Percentiles rank a stretch among this genome's conserved stretches.
Conservation (phyloP, 1,140 invertebrate species). For the Eueides isabella region DNA sequence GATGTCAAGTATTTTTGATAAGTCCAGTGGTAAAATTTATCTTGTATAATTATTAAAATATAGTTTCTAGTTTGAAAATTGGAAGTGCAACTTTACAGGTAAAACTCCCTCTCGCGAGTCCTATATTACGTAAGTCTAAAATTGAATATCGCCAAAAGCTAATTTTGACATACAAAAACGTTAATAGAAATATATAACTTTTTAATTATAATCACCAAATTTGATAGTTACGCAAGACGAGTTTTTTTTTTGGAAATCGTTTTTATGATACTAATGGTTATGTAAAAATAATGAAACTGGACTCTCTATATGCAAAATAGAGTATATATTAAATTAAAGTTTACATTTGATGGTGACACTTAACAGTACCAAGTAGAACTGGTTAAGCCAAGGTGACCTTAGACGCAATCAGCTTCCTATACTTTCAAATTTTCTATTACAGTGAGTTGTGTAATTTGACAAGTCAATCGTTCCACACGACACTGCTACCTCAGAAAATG, state of each 20-base stretch:
- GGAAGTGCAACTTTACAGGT: background rate
- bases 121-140: too few relatives aligned
- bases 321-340: slow-evolving; percentile 27
- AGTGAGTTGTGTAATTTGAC: slow-evolving; percentile 55
- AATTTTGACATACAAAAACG: slow-evolving; percentile 14
- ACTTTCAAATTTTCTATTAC: slow-evolving; percentile 70
- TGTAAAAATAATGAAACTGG: slow-evolving; percentile 15
- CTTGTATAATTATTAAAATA: too few relatives aligned
- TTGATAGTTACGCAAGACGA: background rate
- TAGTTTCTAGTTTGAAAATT: background rate
- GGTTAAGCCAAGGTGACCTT: slow-evolving; percentile 54
- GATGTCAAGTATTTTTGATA: too few relatives aligned
- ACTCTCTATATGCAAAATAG: slow-evolving; percentile 31
- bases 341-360: slow-evolving; percentile 18
- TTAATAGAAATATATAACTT: background rate
- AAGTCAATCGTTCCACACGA: slow-evolving; percentile 46
- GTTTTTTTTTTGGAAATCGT: slow-evolving; percentile 27
- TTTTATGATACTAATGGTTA: slow-evolving; percentile 19
- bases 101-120: too few relatives aligned
- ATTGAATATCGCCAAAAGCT: background rate
- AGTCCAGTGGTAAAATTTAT: too few relatives aligned
- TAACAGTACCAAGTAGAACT: slow-evolving; percentile 24
- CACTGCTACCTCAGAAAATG: slow-evolving; percentile 28
- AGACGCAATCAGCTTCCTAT: slow-evolving; percentile 61
- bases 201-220: background rate